Percentiles rank a stretch among this genome's conserved stretches.
phyloP scores from a whole-genome alignment of 92 coral and sea anemone species.

The Epizoanthus rinbou region DNA sequence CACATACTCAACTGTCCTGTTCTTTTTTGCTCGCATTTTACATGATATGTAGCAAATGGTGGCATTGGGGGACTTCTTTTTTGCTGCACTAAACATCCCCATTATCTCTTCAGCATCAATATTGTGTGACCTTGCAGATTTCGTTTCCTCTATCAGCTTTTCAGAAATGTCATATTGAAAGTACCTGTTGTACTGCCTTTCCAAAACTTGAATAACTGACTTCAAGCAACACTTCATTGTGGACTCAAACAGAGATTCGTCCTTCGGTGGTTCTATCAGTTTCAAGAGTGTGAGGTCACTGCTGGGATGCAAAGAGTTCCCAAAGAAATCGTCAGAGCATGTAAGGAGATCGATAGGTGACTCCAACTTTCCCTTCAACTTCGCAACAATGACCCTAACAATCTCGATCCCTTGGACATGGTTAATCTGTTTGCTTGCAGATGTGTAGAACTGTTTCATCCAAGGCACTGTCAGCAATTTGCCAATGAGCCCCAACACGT shows the following conservation, averaged over 20 bases:
- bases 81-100: conserved; percentile 25
- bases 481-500: not conserved
- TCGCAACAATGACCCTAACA: not conserved
- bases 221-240: not conserved
- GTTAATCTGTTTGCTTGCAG: no score
- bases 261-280: not conserved
- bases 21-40: not conserved
- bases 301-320: not conserved
- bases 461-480: no score
- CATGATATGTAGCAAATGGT: conserved; percentile 6
- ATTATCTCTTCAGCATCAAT: conserved; percentile 24
- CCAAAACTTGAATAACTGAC: not conserved
- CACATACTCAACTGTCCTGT: conserved; percentile 2
- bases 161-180: not conserved
- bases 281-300: not conserved
- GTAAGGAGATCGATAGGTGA: not conserved
- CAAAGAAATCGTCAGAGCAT: not conserved
- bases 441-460: no score
- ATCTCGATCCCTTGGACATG: no score
- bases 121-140: conserved; percentile 23
- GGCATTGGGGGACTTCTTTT: conserved; percentile 12
- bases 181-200: conserved; percentile 13
- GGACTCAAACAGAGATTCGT: not conserved
- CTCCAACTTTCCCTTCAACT: not conserved
- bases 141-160: not conserved